Evolutionary conservation across 2,113 vertebrate genomes (phyloP).

Genomic region (Hystrix brachyura): DNA sequence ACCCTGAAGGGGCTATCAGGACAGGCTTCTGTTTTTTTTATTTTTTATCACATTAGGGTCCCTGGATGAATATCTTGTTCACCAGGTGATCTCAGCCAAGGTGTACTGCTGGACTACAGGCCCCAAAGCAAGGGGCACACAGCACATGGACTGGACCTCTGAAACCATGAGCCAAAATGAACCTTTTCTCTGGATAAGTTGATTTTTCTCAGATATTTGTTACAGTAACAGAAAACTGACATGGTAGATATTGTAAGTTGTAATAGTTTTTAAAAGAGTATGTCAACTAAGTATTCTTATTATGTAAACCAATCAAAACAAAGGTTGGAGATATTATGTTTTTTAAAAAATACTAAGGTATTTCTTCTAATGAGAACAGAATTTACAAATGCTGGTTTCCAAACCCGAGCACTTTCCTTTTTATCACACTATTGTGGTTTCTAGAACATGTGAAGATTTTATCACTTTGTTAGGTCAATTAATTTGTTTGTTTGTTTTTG

Average conservation of each 20-base stretch:
- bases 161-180: background rate
- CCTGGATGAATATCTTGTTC: background rate
- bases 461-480: background rate
- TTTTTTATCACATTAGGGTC: background rate
- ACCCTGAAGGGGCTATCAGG: no score
- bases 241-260: background rate
- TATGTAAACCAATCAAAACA: background rate
- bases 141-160: no score
- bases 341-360: background rate
- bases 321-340: background rate
- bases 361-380: conserved; percentile 10
- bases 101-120: rapidly evolving
- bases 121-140: background rate
- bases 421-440: background rate
- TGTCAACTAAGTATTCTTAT: background rate
- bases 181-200: background rate
- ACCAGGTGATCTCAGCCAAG: no score
- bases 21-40: background rate
- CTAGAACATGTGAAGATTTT: background rate
- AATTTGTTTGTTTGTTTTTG: no score
- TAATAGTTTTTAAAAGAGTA: background rate
- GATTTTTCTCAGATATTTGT: background rate
- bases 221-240: background rate
- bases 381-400: background rate
- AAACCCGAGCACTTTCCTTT: background rate